Conservation (phyloP, 2,888 invertebrate genomes). For the Cerastoderma edule region DNA sequence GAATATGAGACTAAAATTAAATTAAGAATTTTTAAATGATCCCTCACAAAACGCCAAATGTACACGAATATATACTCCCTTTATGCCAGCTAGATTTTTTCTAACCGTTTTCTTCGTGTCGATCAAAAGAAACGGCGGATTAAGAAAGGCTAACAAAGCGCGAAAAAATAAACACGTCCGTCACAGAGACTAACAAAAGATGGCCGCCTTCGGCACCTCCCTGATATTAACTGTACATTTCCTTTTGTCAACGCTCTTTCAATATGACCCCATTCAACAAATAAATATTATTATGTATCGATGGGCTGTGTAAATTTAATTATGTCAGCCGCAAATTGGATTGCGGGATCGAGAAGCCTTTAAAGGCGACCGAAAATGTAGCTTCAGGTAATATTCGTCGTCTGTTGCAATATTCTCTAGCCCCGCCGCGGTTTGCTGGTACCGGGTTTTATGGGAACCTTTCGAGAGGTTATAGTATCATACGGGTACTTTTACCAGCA, state of each 20-base stretch:
- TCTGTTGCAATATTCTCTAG: slow-evolving; percentile 20
- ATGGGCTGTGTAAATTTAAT: slow-evolving; percentile 55
- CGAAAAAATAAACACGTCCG: slow-evolving; percentile 17
- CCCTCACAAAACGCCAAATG: too few relatives aligned
- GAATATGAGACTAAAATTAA: too few relatives aligned
- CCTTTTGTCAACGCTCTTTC: slow-evolving; percentile 21
- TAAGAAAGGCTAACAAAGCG: slow-evolving; percentile 12
- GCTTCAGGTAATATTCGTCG: slow-evolving; percentile 38
- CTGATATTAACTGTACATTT: slow-evolving; percentile 37
- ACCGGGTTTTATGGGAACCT: neutral
- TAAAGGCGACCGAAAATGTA: slow-evolving; percentile 29
- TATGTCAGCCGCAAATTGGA: slow-evolving; percentile 40
- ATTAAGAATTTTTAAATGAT: too few relatives aligned
- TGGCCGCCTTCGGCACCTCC: slow-evolving; percentile 11
- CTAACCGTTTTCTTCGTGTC: neutral
- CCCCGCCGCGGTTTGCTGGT: neutral
- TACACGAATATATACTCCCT: too few relatives aligned
- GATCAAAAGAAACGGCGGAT: neutral
- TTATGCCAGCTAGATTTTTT: too few relatives aligned
- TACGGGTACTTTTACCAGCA: slow-evolving; percentile 15
- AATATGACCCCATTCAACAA: slow-evolving; percentile 15
- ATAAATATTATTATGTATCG: slow-evolving; percentile 44
- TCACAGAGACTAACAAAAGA: slow-evolving; percentile 20
- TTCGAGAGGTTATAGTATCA: slow-evolving; percentile 5
- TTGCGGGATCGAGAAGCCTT: slow-evolving; percentile 27